phyloP scores from a whole-genome alignment of 1,140 invertebrate species.

The Dryas iulia region DNA sequence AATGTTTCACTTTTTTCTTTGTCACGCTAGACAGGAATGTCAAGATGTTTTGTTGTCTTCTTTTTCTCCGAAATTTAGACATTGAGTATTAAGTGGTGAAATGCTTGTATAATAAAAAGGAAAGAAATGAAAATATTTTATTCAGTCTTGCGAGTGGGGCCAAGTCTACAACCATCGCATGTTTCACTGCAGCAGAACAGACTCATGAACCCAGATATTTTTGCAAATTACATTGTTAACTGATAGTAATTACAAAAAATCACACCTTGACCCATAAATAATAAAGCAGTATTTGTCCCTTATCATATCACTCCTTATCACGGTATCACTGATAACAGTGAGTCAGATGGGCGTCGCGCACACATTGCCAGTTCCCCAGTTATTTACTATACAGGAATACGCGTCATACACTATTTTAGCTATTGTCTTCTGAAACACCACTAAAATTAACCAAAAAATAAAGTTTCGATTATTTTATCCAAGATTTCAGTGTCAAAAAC shows the following conservation, averaged over 20 bases:
- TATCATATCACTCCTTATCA: conserved; percentile 13
- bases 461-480: neutral
- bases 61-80: too few species aligned
- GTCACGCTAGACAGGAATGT: too few species aligned
- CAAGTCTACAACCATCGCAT: too few species aligned
- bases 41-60: too few species aligned
- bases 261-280: conserved; percentile 17
- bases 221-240: too few species aligned
- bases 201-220: too few species aligned
- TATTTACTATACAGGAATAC: neutral
- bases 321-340: conserved; percentile 15
- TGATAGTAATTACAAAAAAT: neutral
- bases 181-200: too few species aligned
- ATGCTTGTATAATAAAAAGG: too few species aligned
- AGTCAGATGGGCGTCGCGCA: conserved; percentile 19
- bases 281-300: neutral
- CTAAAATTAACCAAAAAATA: neutral
- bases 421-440: neutral
- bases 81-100: too few species aligned
- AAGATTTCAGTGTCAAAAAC: neutral
- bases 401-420: neutral
- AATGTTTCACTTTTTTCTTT: too few species aligned
- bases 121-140: too few species aligned
- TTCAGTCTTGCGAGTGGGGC: too few species aligned
- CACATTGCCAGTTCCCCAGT: conserved; percentile 2